Base-by-base conservation (phyloP, 2,888 invertebrate species). In the Lampropteryx suffumata region DNA sequence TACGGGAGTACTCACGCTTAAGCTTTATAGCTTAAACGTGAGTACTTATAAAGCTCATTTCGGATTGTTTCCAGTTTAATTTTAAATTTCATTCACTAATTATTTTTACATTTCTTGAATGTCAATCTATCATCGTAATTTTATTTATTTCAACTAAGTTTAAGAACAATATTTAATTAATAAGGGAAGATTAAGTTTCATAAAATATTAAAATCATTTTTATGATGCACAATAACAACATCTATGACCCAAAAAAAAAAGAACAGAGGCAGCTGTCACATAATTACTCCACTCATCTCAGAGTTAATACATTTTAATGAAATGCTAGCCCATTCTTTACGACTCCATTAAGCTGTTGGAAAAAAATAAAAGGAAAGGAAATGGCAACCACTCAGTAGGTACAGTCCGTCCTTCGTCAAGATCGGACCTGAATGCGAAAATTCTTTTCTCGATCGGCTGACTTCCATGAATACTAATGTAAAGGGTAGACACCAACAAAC, bases 381-480 rank as follows among this genome's bases (percentile, higher is more conserved):
- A 87, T 81, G 81, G 82, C 78, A 77, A 79, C 81, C 84, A 85
- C 85, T 86, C 81, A 79, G 74, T 42, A 42, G 42, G 42, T 70
- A 65, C 57, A 69, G 79, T 79, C 77, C 72, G 78, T 77, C 80
- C 77, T 77, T 75, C 79, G 79, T 82, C 82, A 81, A 79, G 79
- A 81, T 79, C 73, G 79, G 80, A 71, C 77, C 69, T 75, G 78
- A 76, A 79, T 75, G 79, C 73, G 80, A 82, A 80, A 59, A 84
- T 85, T 84, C 83, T 85, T 84, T 86, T 82, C 84, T 82, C 86
- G 79, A 88, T 86, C 84, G 87, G 82, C 76, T 83, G 83, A 83
- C 81, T 86, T 82, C 81, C 80, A 86, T 89, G 89, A 87, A 89
- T 89, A 86, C 88, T 89, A 88, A 88, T 88, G 83, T 70, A 60